These are phyloP conservation scores for Aurelia sp. DNA, from an alignment of 30 jellyfish, hydroid and myxozoan genomes.

Conservation along the genomic window DNA sequence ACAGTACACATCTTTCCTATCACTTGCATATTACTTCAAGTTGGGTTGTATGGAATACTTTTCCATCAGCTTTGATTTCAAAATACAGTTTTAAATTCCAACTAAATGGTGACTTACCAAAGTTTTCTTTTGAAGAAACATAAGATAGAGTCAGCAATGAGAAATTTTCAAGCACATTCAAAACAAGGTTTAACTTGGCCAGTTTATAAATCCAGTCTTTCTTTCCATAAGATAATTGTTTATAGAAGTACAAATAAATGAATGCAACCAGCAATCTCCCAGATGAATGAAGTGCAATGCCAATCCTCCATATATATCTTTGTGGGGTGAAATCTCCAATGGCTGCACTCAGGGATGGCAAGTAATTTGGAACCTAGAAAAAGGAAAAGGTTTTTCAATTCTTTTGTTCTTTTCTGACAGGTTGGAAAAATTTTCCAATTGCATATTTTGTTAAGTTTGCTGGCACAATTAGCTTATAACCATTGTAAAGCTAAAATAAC, in stretches of 20 bases:
- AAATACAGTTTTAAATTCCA: neutral
- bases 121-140: slow-evolving; percentile 83
- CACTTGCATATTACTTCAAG: too few relatives aligned
- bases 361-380: slow-evolving; percentile 74
- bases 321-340: slow-evolving; percentile 83
- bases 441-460: too few relatives aligned
- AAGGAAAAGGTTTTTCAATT: neutral
- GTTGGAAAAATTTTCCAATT: too few relatives aligned
- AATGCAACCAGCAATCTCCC: slow-evolving; percentile 64
- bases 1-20: too few relatives aligned
- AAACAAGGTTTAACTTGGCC: slow-evolving; percentile 25
- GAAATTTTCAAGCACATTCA: slow-evolving; percentile 43
- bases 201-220: slow-evolving; percentile 21
- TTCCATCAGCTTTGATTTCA: neutral
- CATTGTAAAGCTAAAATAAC: too few relatives aligned
- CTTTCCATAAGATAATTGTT: slow-evolving; percentile 60
- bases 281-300: slow-evolving; percentile 77
- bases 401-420: too few relatives aligned
- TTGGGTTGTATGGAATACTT: too few relatives aligned
- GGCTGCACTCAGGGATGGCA: slow-evolving; percentile 93
- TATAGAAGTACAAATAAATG: slow-evolving; percentile 58
- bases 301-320: slow-evolving; percentile 83
- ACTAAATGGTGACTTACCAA: slow-evolving; percentile 52
- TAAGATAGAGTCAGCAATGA: slow-evolving; percentile 62
- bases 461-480: too few relatives aligned